Evolutionary conservation across 2,797 vertebrate genomes (phyloP).

Genomic region (Rhabdophis nuchalis): DNA sequence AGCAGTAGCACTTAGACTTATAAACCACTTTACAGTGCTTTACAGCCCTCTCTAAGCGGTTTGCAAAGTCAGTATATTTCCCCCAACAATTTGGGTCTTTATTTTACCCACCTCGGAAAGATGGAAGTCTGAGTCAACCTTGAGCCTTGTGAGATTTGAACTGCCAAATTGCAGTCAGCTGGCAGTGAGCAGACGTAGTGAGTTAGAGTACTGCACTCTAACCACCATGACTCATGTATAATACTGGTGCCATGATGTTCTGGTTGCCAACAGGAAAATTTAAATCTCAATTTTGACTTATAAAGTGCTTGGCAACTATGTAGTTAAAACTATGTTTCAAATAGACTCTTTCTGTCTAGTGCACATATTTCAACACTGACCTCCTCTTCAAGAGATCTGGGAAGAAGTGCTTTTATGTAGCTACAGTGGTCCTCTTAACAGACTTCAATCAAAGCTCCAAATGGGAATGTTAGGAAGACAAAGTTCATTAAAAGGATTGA

Average conservation of each 20-base stretch:
- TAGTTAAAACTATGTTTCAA: not conserved
- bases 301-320: not conserved
- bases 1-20: too few species aligned
- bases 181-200: too few species aligned
- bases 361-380: not conserved
- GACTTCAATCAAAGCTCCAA: not conserved
- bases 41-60: too few species aligned
- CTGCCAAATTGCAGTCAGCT: too few species aligned
- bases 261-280: not conserved
- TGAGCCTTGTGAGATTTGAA: too few species aligned
- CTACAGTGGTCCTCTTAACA: not conserved
- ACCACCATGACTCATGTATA: not conserved
- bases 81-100: too few species aligned
- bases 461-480: not conserved
- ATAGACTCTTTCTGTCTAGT: not conserved
- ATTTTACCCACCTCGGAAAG: too few species aligned
- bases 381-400: not conserved
- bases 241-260: not conserved
- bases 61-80: too few species aligned
- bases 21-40: too few species aligned
- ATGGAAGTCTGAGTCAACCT: too few species aligned
- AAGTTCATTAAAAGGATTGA: not conserved
- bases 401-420: not conserved
- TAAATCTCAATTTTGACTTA: not conserved
- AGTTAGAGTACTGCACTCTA: too few species aligned